Conservation (phyloP, 1,140 invertebrate species). For the Drosophila watanabei region DNA sequence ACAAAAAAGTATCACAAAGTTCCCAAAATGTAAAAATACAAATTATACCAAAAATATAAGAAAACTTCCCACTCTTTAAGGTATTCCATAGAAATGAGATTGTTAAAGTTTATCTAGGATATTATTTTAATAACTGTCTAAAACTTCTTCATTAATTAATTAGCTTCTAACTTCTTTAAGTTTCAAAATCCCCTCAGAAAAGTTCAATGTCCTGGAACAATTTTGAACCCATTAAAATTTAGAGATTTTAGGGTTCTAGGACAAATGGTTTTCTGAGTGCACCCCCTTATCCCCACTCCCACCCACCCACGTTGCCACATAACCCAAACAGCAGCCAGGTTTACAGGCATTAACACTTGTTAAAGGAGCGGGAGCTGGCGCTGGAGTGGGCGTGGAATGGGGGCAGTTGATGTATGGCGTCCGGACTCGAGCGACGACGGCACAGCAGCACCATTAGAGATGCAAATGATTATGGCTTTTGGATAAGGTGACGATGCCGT, state of each 20-base stretch:
- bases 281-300: conserved; percentile 8
- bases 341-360: conserved; percentile 66
- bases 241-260: background rate
- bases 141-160: background rate
- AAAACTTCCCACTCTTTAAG: background rate
- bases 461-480: conserved; percentile 81
- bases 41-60: too few relatives aligned
- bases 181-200: too few relatives aligned
- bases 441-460: conserved; percentile 69
- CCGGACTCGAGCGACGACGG: conserved; percentile 20
- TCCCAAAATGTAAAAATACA: too few relatives aligned
- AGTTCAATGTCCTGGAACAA: conserved; percentile 11
- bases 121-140: too few relatives aligned
- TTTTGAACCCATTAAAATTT: background rate
- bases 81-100: background rate
- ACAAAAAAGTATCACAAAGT: too few relatives aligned
- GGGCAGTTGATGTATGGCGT: conserved; percentile 72
- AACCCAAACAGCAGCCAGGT: conserved; percentile 31
- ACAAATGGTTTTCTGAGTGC: conserved; percentile 4
- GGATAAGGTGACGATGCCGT: conserved; percentile 49
- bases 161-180: background rate
- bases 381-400: background rate
- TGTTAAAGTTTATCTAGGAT: too few relatives aligned
- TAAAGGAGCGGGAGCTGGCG: conserved; percentile 8
- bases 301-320: conserved; percentile 11